Evolutionary conservation across 1,140 invertebrate genomes (phyloP), one percentile per base, ranked within the genome.

Genomic region (Hycleus phaleratus): DNA sequence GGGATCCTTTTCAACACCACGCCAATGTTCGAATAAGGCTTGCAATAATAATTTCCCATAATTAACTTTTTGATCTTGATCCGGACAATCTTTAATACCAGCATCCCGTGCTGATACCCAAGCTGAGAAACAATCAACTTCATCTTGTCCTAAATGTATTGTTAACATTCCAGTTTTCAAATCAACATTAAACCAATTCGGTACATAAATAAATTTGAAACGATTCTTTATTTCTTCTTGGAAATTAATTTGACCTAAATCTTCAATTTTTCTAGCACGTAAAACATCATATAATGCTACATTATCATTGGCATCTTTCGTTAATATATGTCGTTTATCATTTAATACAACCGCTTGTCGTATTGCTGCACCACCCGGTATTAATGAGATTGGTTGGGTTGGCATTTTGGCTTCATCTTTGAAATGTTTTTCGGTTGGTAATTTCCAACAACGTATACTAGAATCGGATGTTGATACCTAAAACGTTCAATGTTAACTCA

Each of bases 121-220:
- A 3, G 97, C 95, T 38, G 94, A 88, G 70, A 98, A 93, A 74
- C 95, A 98, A 71, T 99, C 97, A 1, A 91, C 91, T 78, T 99
- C 97, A 73, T 99, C 97, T 75, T 93, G 90, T 1, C 89, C 90
- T 62, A 99, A 79, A 72, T 98, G 95, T 71, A 99, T 95, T 4
- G 95, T 97, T 59, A 98, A 77, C 88, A 99, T 93, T 56, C 97
- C 97, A 58, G 95, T 98, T 79, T 99, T 99, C 4, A 98, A 81
- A 79, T 99, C 97, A 49, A 99, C 93, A 69, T 92, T 96, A 75
- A 99, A 99, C 97, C 97, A 99, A 78, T 93, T 97, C 43, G 97
- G 97, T 66, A 99, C 94, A 77, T 90, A 97, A 47, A 99, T 86
- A 78, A 90, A 88, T 79, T 95, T 94, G 61, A 90, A 93, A 64